Evolutionary conservation across 2,113 vertebrate species (phyloP).

Genomic region (Sprattus sprattus): DNA sequence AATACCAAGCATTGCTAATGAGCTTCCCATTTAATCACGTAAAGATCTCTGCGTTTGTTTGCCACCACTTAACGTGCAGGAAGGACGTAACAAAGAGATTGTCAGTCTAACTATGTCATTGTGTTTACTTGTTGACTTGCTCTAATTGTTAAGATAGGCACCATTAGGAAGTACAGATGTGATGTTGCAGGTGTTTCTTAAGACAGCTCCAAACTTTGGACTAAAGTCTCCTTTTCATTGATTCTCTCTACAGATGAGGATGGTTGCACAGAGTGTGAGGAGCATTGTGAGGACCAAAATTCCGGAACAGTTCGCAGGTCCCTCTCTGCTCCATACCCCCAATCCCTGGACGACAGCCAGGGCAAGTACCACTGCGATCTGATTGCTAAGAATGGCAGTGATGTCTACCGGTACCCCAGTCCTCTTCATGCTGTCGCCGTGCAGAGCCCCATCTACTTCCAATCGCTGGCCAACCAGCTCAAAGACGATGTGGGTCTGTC

Average conservation of each 20-base stretch:
- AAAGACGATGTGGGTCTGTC: conserved; percentile 68
- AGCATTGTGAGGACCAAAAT: conserved; percentile 73
- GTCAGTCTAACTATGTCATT: neutral
- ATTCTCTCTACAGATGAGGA: conserved; percentile 74
- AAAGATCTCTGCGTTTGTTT: neutral
- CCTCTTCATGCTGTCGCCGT: conserved; percentile 86
- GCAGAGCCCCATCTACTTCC: conserved; percentile 84
- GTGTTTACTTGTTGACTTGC: neutral
- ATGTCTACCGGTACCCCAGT: conserved; percentile 86
- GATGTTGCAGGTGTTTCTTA: neutral
- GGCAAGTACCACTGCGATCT: conserved; percentile 86
- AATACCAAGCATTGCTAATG: conserved; percentile 5
- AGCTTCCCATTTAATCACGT: neutral
- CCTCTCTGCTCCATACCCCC: conserved; percentile 76
- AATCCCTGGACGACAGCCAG: conserved; percentile 76
- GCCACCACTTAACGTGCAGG: neutral
- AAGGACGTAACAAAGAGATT: neutral
- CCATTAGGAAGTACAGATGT: neutral
- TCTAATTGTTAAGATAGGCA: neutral
- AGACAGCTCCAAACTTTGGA: neutral
- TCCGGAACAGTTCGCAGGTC: conserved; percentile 66
- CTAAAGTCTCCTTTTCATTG: neutral
- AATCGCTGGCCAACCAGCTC: conserved; percentile 68
- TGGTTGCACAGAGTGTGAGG: conserved; percentile 79
- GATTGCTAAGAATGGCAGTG: conserved; percentile 81